Evolutionary conservation across 2,888 invertebrate genomes (phyloP).

Genomic region (Eupsilia transversa): DNA sequence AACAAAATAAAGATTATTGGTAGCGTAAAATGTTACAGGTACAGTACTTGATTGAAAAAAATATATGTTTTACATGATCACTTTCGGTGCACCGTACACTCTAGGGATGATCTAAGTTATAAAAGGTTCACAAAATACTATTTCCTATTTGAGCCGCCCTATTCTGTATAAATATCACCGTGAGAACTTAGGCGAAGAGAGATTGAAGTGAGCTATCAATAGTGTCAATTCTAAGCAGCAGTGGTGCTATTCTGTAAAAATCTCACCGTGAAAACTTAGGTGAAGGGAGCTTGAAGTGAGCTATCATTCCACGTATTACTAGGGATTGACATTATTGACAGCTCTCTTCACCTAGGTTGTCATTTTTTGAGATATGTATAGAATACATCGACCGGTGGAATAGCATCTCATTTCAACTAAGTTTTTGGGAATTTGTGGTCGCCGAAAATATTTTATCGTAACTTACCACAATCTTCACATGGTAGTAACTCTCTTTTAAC

Average conservation of each 20-base stretch:
- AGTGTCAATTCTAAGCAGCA: not conserved
- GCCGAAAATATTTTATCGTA: not conserved
- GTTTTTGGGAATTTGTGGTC: not conserved
- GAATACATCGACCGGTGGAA: too few species aligned
- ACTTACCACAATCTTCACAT: slow-evolving; percentile 83
- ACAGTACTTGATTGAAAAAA: not conserved
- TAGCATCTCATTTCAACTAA: too few species aligned
- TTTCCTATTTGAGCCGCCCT: not conserved
- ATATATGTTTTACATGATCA: not conserved
- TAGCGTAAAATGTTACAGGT: not conserved
- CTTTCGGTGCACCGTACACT: not conserved
- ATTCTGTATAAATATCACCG: not conserved
- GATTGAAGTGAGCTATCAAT: not conserved
- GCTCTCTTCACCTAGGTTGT: not conserved
- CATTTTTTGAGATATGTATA: too few species aligned
- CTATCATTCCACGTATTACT: too few species aligned
- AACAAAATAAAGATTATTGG: not conserved
- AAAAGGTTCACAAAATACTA: not conserved
- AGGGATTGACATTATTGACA: too few species aligned
- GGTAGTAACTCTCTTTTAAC: slow-evolving; percentile 67
- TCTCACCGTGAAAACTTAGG: too few species aligned
- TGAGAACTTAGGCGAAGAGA: too few species aligned
- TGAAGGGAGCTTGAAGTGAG: too few species aligned
- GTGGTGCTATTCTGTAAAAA: too few species aligned
- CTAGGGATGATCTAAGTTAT: not conserved